Percentiles rank a stretch among this genome's conserved stretches.
Conservation (phyloP, 2,888 invertebrate genomes). For the Pedicia rivosa region DNA sequence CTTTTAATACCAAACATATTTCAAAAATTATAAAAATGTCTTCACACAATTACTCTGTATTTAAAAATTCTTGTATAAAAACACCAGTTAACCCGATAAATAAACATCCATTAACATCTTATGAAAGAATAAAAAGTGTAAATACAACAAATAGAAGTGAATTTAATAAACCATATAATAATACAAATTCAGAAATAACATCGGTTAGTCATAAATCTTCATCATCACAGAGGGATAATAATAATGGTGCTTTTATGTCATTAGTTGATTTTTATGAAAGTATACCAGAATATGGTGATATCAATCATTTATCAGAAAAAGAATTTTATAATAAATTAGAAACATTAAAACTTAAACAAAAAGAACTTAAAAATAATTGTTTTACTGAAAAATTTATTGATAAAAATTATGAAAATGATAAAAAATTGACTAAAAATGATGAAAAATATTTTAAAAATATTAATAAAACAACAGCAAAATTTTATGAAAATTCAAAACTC, state of each 20-base stretch:
- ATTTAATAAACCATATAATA: slow-evolving; percentile 20
- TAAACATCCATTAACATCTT: slow-evolving; percentile 52
- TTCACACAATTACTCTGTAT: slow-evolving; percentile 43
- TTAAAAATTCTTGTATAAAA: slow-evolving; percentile 53
- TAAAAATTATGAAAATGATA: not conserved
- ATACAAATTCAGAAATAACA: slow-evolving; percentile 19
- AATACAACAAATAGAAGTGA: slow-evolving; percentile 20
- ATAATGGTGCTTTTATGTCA: slow-evolving; percentile 33
- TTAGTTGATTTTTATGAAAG: slow-evolving; percentile 58
- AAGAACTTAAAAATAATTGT: slow-evolving; percentile 22
- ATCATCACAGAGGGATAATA: slow-evolving; percentile 20
- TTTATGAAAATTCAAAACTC: no score
- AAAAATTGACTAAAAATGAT: slow-evolving; percentile 1
- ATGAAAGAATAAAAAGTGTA: slow-evolving; percentile 35
- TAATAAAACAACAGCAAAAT: no score
- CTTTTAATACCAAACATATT: no score
- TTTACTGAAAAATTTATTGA: not conserved
- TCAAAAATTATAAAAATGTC: no score
- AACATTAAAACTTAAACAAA: slow-evolving; percentile 46
- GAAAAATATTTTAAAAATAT: not conserved
- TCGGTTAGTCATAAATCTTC: slow-evolving; percentile 28
- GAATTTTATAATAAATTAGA: slow-evolving; percentile 60
- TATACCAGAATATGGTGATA: slow-evolving; percentile 64
- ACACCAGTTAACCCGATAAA: slow-evolving; percentile 55
- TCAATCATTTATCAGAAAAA: slow-evolving; percentile 55